These are phyloP conservation scores for Ischnus inquisitorius DNA, from an alignment of 2,888 invertebrate genomes.

Conservation along the genomic window DNA sequence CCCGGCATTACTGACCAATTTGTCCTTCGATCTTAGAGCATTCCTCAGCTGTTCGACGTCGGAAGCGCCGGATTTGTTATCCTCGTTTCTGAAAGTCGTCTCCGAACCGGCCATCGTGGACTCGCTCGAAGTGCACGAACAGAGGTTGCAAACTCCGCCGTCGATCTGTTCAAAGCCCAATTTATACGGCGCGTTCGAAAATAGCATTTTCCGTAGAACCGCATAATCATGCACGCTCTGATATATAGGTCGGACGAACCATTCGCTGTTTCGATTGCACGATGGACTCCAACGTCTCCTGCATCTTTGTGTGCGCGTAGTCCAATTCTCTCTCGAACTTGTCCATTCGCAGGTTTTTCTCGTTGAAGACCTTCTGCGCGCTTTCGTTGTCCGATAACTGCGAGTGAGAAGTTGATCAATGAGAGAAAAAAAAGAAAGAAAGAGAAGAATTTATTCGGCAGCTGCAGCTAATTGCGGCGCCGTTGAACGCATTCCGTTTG, in stretches of 20 bases:
- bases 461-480: not conserved
- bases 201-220: slow-evolving; percentile 44
- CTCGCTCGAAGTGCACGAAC: slow-evolving; percentile 62
- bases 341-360: slow-evolving; percentile 76
- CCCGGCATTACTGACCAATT: slow-evolving; percentile 77
- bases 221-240: slow-evolving; percentile 16
- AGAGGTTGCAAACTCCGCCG: slow-evolving; percentile 66
- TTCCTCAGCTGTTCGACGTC: slow-evolving; percentile 80
- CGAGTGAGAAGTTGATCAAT: slow-evolving; percentile 13
- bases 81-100: slow-evolving; percentile 72
- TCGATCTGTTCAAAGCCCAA: slow-evolving; percentile 54
- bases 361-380: slow-evolving; percentile 75
- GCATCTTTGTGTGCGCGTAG: slow-evolving; percentile 81
- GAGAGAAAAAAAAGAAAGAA: slow-evolving; percentile 1
- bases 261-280: slow-evolving; percentile 67
- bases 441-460: slow-evolving; percentile 15
- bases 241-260: slow-evolving; percentile 57
- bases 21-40: slow-evolving; percentile 80
- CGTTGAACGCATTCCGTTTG: not conserved
- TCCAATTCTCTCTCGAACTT: slow-evolving; percentile 81
- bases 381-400: slow-evolving; percentile 78
- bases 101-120: slow-evolving; percentile 45
- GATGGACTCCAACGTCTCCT: slow-evolving; percentile 79
- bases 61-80: slow-evolving; percentile 73
- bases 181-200: slow-evolving; percentile 42